phyloP scores from a whole-genome alignment of 35 echinoderm and acorn worm genomes.

The Lytechinus pictus region DNA sequence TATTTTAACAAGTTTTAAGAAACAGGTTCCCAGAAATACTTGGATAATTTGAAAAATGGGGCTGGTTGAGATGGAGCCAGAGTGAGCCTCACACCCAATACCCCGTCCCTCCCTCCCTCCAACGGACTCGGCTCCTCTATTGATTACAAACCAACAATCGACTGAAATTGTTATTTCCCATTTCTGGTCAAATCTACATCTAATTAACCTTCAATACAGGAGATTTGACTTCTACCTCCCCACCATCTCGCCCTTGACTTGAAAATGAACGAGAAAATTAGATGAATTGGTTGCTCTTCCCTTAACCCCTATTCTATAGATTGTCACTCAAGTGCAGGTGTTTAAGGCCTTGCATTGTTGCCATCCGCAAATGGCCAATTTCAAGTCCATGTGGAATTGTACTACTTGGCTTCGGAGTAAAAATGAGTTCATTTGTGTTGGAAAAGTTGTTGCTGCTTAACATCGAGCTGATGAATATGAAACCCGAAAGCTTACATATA shows the following conservation, averaged over 20 bases:
- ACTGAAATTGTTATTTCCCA: constrained; percentile 13
- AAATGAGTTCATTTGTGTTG: background rate
- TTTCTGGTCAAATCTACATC: background rate
- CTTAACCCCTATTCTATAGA: background rate
- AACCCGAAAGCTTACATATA: no score
- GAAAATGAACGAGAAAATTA: constrained; percentile 6
- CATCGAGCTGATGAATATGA: no score
- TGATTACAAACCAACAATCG: background rate
- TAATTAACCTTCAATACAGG: background rate
- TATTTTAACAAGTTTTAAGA: no score
- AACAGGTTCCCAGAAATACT: no score
- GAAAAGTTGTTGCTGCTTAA: no score
- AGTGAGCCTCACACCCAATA: background rate
- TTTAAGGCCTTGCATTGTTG: background rate
- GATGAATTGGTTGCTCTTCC: background rate
- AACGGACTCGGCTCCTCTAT: background rate
- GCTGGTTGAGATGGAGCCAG: no score
- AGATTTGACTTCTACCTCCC: background rate
- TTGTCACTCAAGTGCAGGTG: background rate
- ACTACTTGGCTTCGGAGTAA: background rate
- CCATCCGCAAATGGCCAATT: background rate
- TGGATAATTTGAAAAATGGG: no score
- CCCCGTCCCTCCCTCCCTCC: background rate
- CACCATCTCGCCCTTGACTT: background rate
- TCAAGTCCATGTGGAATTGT: background rate